Base-by-base conservation (phyloP, 2,888 invertebrate genomes). In the Saturnia japonica region DNA sequence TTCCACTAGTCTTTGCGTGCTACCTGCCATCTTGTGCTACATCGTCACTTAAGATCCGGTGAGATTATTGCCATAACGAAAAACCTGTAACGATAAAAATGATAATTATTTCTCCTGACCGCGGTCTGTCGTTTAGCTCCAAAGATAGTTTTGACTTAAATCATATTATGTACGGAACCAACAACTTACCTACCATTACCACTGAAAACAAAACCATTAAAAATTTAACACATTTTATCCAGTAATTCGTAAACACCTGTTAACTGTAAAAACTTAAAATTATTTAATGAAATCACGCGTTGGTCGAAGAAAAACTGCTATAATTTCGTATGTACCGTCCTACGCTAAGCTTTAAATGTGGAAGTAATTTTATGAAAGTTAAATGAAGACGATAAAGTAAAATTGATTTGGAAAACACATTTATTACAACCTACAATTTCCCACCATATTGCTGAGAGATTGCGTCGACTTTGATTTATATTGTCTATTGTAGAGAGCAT, bases 221-320 rank as follows among this genome's bases (percentile, higher is more conserved):
- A 68, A 64, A 67, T n/a, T 67, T 45, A 60, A 40, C 47, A 57
- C 43, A 66, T 28, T 60, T 67, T 47, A 60, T 57, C 64, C 67
- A 68, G 67, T 67, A 47, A 70, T 74, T 70, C 68, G 54, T 71
- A 51, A 68, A 70, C 78, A 78, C 76, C 78, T 78, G 77, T 68
- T 71, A 66, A 73, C 73, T 64, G 74, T 78, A 77, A 76, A 70
- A 71, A 69, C 64, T 40, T 69, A 22, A 47, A 69, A 51, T 28
- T 28, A 28, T 25, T 60, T 28, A 28, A 60, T 28, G 4, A 22
- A 54, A 54, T 22, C 11, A 9, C 22, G 22, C 11, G 54, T 9
- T 54, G n/a, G 11, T n/a, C 0, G 11, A 14, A 28, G 25, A 9
- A 4, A 28, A 12, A 60, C 14, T 16, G 14, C 28, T 25, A 60